Base-by-base conservation (phyloP, 1,140 invertebrate genomes). In the Drosophila nigromelanica region DNA sequence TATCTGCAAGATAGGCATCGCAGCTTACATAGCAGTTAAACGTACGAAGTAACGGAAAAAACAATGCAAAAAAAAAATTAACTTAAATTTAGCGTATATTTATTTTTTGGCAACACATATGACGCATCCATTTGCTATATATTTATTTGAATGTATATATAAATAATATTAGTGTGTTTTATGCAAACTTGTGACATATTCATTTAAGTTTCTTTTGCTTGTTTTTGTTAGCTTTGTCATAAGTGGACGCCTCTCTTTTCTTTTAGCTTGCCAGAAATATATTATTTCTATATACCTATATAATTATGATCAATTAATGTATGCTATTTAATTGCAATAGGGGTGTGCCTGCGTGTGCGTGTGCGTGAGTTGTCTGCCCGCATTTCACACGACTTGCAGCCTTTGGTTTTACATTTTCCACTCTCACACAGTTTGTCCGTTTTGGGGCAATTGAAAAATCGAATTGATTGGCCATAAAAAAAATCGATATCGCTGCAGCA, bases 391-490 rank as follows among this genome's bases (percentile, higher is more conserved):
- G 61, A 54, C 14, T 43, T 30, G 11, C 45, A 37, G 54, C 14
- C 30, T 42, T 61, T 52, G 11, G 14, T 21, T 55, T 51, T 69
- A 24, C 55, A 58, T 45, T 55, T 67, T 47, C 60, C 40, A 40
- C 11, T 58, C 52, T 50, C 48, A 27, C 18, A 10, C 35, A 33
- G 30, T 18, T 39, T 30, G 24, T 27, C 27, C 33, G 47, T 48
- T 73, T 54, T 42, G 48, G 51, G 60, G 60, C 82, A 86, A 82
- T 86, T 86, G 82, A 87, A 87, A 86, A 82, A 78, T 89, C 72
- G 73, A 82, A 89, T 86, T 86, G 82, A 86, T 89, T 74, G 62
- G 64, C 62, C 64, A 78, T 81, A 68, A 73, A 78, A 83, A 82
- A 82, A 83, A 82, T 83, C 79, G 72, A 85, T 66, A 40, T 40